These are phyloP conservation scores for Eriosoma lanigerum DNA, from an alignment of 1,140 invertebrate species.

Conservation along the genomic window DNA sequence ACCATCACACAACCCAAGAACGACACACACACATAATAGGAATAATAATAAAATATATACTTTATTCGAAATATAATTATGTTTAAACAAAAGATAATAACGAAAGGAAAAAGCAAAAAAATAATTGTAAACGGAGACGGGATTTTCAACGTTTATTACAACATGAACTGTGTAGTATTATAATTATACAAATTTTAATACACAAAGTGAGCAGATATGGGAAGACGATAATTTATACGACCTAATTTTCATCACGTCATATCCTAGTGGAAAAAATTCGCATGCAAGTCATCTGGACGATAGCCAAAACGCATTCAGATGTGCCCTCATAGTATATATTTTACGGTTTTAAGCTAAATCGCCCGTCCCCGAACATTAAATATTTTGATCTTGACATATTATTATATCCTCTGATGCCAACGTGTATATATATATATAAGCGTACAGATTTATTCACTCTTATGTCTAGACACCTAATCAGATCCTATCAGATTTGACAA, in stretches of 20 bases:
- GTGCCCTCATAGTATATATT: constrained; percentile 32
- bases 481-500: constrained; percentile 2
- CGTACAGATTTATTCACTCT: background rate
- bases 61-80: background rate
- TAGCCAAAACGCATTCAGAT: background rate
- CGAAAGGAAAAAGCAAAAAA: too few species aligned
- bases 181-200: too few species aligned
- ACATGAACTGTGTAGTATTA: background rate
- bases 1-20: too few species aligned
- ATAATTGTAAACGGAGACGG: background rate
- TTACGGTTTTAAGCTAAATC: constrained; percentile 5
- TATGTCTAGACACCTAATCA: background rate
- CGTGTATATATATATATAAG: too few species aligned
- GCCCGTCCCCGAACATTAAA: background rate
- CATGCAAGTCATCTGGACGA: background rate
- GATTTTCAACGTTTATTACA: background rate
- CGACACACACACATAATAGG: too few species aligned
- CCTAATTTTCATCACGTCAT: background rate
- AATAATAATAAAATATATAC: too few species aligned
- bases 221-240: background rate
- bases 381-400: constrained; percentile 34
- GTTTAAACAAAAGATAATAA: background rate
- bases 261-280: background rate
- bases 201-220: background rate
- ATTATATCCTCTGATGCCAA: background rate